These are phyloP conservation scores for Pterostichus niger DNA, from an alignment of 2,888 invertebrate genomes.

Conservation along the genomic window DNA sequence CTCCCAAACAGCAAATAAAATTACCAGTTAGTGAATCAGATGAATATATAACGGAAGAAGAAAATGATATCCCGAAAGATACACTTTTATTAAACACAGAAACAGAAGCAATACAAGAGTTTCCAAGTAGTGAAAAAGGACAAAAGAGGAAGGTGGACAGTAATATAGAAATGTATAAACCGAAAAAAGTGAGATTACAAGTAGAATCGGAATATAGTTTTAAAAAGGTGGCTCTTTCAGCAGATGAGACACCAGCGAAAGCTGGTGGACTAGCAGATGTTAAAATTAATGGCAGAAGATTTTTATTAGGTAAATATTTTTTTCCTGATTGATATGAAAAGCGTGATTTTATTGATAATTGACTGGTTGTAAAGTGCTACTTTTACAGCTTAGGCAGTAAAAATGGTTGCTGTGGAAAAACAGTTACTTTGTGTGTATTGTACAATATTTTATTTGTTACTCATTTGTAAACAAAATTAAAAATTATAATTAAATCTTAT, in stretches of 20 bases:
- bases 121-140: background rate
- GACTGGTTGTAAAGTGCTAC: no score
- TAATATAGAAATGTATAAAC: background rate
- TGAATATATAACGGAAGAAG: slow-evolving; percentile 10
- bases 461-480: no score
- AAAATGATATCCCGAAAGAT: slow-evolving; percentile 12
- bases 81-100: background rate
- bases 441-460: no score
- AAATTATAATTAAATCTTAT: no score
- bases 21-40: background rate
- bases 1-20: background rate
- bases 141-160: slow-evolving; percentile 7
- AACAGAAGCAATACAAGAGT: background rate
- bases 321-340: background rate
- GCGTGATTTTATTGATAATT: no score
- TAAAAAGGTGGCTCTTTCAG: background rate
- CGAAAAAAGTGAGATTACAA: slow-evolving; percentile 10
- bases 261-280: slow-evolving; percentile 30
- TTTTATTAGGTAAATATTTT: slow-evolving; percentile 33
- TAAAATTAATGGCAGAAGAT: slow-evolving; percentile 1
- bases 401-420: no score
- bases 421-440: no score
- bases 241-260: background rate
- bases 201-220: slow-evolving; percentile 18
- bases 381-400: no score